Evolutionary conservation across 2,113 vertebrate species (phyloP).

Genomic region (Lucifuga dentata): DNA sequence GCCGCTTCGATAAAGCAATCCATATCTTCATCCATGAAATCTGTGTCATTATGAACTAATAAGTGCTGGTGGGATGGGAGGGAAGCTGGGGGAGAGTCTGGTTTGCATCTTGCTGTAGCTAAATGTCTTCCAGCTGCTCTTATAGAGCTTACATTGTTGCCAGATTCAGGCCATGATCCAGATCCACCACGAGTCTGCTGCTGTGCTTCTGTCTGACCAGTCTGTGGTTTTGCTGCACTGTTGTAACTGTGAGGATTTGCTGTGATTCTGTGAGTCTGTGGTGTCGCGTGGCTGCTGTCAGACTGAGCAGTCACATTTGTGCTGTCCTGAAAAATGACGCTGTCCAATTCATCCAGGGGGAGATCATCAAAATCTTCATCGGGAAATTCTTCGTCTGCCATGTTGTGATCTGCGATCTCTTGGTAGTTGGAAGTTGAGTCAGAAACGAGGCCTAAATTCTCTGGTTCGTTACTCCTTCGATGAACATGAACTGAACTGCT

Average conservation of each 20-base stretch:
- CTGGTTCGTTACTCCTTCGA: background rate
- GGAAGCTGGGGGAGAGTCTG: slow-evolving; percentile 8
- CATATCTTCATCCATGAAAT: slow-evolving; percentile 64
- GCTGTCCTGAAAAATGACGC: slow-evolving; percentile 80
- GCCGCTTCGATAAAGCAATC: slow-evolving; percentile 46
- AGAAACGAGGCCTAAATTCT: slow-evolving; percentile 7
- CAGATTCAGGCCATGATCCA: slow-evolving; percentile 1
- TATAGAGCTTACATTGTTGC: background rate
- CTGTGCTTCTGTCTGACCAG: slow-evolving; percentile 4
- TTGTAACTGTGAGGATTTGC: slow-evolving; percentile 3
- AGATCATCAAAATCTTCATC: slow-evolving; percentile 87
- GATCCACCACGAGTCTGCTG: background rate
- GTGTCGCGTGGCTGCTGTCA: slow-evolving; percentile 4
- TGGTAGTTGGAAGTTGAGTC: slow-evolving; percentile 15
- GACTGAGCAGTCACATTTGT: slow-evolving; percentile 30
- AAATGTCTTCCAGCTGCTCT: background rate
- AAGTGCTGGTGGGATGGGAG: background rate
- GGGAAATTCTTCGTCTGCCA: slow-evolving; percentile 61
- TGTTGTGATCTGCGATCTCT: slow-evolving; percentile 26
- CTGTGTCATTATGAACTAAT: slow-evolving; percentile 4
- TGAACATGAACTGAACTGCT: slow-evolving; percentile 25
- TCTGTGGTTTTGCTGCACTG: slow-evolving; percentile 8
- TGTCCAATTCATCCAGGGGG: slow-evolving; percentile 86
- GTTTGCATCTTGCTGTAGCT: background rate
- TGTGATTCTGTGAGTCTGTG: slow-evolving; percentile 19